phyloP scores from a whole-genome alignment of 2,113 vertebrate genomes.

The Paramisgurnus dabryanus region DNA sequence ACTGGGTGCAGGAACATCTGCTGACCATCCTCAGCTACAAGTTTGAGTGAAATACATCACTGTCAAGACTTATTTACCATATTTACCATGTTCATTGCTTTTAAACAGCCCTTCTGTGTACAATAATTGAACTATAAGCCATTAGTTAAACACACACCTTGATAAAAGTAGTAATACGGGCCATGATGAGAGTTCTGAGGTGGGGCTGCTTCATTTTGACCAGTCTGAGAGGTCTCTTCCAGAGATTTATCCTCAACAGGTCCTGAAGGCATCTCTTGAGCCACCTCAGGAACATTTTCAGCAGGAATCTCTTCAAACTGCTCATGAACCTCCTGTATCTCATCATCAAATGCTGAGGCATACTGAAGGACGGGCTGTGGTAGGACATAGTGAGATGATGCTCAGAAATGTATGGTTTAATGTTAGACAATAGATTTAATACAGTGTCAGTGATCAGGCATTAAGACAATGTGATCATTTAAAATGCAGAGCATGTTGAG shows the following conservation, averaged over 20 bases:
- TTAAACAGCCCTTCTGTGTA: not conserved
- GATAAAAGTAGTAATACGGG: constrained; percentile 97
- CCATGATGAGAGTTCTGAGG: constrained; percentile 71
- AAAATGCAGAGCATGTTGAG: too few relatives aligned
- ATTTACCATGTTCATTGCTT: too few relatives aligned
- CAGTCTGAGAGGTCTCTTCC: constrained; percentile 57
- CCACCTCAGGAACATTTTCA: constrained; percentile 25
- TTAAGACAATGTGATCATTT: too few relatives aligned
- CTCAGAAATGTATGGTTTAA: not conserved
- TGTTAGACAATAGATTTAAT: not conserved
- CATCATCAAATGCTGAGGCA: constrained; percentile 89
- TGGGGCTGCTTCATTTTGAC: constrained; percentile 60
- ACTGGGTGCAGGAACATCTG: constrained; percentile 97
- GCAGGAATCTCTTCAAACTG: constrained; percentile 61
- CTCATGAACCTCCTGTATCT: constrained; percentile 71
- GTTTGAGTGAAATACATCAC: too few relatives aligned
- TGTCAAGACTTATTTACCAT: too few relatives aligned
- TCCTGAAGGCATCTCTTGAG: constrained; percentile 63
- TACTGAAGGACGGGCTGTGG: constrained; percentile 81
- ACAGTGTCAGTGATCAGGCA: too few relatives aligned
- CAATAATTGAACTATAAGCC: not conserved
- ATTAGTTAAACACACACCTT: constrained; percentile 76
- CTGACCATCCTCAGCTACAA: constrained; percentile 91
- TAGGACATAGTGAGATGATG: not conserved
- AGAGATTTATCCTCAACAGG: constrained; percentile 50